Base-by-base conservation (phyloP, 2,113 vertebrate genomes). In the Cavia porcellus region DNA sequence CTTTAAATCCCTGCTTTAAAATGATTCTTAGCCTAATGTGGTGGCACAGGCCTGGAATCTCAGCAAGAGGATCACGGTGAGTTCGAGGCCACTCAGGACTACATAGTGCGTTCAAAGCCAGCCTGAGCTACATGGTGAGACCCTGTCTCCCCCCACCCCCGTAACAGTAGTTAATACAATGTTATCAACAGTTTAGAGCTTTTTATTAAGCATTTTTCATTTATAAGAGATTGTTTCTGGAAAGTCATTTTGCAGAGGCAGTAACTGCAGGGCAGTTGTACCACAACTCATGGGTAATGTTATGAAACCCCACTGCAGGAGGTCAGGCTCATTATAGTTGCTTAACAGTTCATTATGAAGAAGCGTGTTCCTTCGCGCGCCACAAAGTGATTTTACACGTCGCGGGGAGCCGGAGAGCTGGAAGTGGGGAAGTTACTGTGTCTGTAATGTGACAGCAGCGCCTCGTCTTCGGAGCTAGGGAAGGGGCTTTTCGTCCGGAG, bases 211-310 rank as follows among this genome's bases (percentile, higher is more conserved):
- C n/a, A 82, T 84, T 87, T 84, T 89, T 50, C 52, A 35, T 57
- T 81, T 81, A 45, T 3, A 82, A 93, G 82, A 95, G 57, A n/a
- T 32, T 70, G 68, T 45, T 85, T 77, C 24, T 55, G 38, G 42
- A 92, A 86, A 81, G 24, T 83, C 64, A 81, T 86, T 94, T 92
- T 90, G 47, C 38, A 66, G 61, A 70, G 22, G 45, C 32, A 80
- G 52, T 68, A 92, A 86, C 42, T 17, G 47, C 82, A 38, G 42
- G 38, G 81, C 72, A 61, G 32, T 28, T 79, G 59, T 64, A 91
- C 50, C 61, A n/a, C 7, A 82, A 64, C 30, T 74, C 38, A 9
- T 74, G 35, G 25, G 4, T 57, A 38, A 79, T 35, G 17, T 28
- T 82, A 47, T 28, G 72, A 83, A 74, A 42, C 19, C 15, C 22